Evolutionary conservation across 2,113 vertebrate species (phyloP), one percentile per base, ranked within the genome.

Genomic region (Platysteira castanea): DNA sequence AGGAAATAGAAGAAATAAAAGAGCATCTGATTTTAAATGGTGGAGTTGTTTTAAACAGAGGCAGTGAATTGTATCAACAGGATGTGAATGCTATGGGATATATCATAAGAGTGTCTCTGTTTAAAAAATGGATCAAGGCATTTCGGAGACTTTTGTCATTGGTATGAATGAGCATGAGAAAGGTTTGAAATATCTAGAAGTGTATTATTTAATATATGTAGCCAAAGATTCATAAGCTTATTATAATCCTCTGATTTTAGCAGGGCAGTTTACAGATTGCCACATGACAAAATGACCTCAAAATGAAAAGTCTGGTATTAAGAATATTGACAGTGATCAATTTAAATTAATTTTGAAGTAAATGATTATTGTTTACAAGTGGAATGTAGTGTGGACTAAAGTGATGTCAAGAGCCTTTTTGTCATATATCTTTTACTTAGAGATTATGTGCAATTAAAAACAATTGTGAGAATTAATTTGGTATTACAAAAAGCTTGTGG

Each of bases 181-280:
- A 71, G 20, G 15, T 49, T 89, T 91, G 69, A 92, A 96, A 81
- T 76, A 92, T 90, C 90, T 88, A 68, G 54, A 67, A 94, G 53
- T 59, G 11, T 67, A 11, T 90, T 95, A 87, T 93, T 86, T 93
- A 50, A 49, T 92, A 77, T 26, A 83, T 44, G 24, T 64, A 74
- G 26, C 6, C 54, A 14, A 63, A 95, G 42, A 73, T 76, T 52
- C 82, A 97, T 50, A 88, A 24, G 47, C 33, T 95, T 95, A 70
- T 54, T 56, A 59, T 79, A 95, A 79, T 89, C 79, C 59, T 87
- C 53, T 80, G 87, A 90, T 96, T 96, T 96, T 52, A 93, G 20
- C 41, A 97, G 69, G n/a, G 59, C 49, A 89, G 35, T 77, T 87
- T 84, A 7, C 12, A 33, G 31, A 35, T 33, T 74, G 18, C 3